Evolutionary conservation across 2,888 invertebrate genomes (phyloP).

Genomic region (Ceriagrion tenellum): DNA sequence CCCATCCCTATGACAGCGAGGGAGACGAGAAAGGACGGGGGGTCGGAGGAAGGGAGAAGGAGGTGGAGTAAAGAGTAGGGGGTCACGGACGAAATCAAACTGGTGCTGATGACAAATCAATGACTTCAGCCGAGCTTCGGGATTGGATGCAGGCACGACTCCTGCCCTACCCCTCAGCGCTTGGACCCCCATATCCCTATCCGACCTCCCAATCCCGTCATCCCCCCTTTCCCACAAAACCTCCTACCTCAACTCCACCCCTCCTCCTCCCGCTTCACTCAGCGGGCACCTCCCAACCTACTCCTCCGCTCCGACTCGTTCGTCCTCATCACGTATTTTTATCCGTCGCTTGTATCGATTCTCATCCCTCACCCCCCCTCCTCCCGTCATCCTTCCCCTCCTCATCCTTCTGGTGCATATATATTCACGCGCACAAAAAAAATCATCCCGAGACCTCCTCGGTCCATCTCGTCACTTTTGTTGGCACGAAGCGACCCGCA

Average conservation of each 20-base stretch:
- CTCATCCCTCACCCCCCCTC: background rate
- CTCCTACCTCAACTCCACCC: background rate
- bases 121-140: conserved; percentile 61
- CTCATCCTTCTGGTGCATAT: background rate
- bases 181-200: background rate
- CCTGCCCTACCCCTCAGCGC: background rate
- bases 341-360: conserved; percentile 23
- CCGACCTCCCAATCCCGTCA: background rate
- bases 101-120: conserved; percentile 68
- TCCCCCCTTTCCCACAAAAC: background rate
- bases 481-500: too few relatives aligned
- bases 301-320: background rate
- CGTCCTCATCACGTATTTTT: conserved; percentile 20
- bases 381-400: background rate
- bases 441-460: too few relatives aligned
- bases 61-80: background rate
- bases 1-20: background rate
- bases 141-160: conserved; percentile 59
- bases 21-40: background rate
- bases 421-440: too few relatives aligned
- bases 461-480: too few relatives aligned
- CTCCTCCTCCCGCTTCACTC: background rate
- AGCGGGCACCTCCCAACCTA: background rate
- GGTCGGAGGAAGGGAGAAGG: background rate
- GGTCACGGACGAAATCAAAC: conserved; percentile 65